Evolutionary conservation across 2,113 vertebrate genomes (phyloP).

Genomic region (Ceyx cyanopectus): DNA sequence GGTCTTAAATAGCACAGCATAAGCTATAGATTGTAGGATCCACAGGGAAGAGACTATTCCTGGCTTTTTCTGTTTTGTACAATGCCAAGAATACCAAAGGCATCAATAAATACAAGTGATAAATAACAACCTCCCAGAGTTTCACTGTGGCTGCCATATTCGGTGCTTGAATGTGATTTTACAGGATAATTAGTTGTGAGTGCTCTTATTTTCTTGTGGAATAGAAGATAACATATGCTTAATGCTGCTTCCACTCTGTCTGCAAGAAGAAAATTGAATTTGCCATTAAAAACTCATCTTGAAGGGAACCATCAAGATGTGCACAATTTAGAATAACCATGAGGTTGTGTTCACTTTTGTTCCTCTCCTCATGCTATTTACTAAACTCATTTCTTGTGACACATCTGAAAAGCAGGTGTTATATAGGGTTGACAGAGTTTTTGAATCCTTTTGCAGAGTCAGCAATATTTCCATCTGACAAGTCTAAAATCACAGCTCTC

Average conservation of each 20-base stretch:
- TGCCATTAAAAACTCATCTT: not conserved
- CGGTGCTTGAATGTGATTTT: slow-evolving; percentile 18
- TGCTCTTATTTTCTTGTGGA: slow-evolving; percentile 8
- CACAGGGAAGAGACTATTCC: not conserved
- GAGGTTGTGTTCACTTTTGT: not conserved
- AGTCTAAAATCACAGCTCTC: not conserved
- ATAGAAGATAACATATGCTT: not conserved
- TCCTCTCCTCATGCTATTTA: not conserved
- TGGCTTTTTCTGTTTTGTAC: not conserved
- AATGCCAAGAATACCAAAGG: slow-evolving; percentile 1
- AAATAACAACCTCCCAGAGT: slow-evolving; percentile 5
- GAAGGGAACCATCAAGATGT: not conserved
- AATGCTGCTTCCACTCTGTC: not conserved
- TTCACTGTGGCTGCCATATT: not conserved
- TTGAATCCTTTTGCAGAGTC: not conserved
- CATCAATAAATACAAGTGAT: slow-evolving; percentile 33
- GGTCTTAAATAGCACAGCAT: not conserved
- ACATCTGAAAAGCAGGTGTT: not conserved
- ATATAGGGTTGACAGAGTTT: not conserved
- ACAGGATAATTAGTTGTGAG: slow-evolving; percentile 15
- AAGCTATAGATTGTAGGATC: not conserved
- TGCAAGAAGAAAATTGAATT: not conserved
- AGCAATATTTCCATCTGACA: not conserved
- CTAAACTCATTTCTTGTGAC: not conserved
- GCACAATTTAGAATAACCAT: not conserved